Conservation (phyloP, 2,888 invertebrate species). For the Cheilosia pagana region DNA sequence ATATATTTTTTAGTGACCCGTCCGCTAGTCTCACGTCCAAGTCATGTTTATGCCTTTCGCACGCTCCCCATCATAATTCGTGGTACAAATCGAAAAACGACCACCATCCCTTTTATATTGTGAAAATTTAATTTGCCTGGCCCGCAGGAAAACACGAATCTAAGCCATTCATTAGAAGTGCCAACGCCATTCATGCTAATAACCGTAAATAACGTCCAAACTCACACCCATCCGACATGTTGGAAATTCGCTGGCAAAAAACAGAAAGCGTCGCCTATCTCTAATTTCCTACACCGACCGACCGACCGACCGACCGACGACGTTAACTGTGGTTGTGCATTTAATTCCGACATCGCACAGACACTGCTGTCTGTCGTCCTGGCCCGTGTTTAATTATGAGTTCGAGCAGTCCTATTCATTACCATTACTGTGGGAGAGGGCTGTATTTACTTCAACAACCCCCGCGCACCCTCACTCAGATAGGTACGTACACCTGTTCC, state of each 20-base stretch:
- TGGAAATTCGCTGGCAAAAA: background rate
- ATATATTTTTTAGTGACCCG: too few species aligned
- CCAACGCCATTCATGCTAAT: constrained; percentile 56
- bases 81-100: background rate
- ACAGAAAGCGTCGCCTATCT: constrained; percentile 10
- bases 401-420: constrained; percentile 62
- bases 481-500: background rate
- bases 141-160: constrained; percentile 49
- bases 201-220: constrained; percentile 54
- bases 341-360: constrained; percentile 51
- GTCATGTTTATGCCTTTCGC: background rate
- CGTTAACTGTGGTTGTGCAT: constrained; percentile 43
- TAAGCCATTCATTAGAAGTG: constrained; percentile 59
- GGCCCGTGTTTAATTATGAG: constrained; percentile 60
- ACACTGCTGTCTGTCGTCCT: constrained; percentile 26
- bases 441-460: constrained; percentile 21
- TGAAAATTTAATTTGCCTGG: constrained; percentile 53
- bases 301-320: background rate
- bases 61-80: background rate
- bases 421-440: constrained; percentile 18
- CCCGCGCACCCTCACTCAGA: background rate
- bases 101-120: constrained; percentile 1
- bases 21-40: too few species aligned
- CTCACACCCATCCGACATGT: constrained; percentile 4
- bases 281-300: background rate